Evolutionary conservation across 2,888 invertebrate species (phyloP).

Genomic region (Camponotus fellah): DNA sequence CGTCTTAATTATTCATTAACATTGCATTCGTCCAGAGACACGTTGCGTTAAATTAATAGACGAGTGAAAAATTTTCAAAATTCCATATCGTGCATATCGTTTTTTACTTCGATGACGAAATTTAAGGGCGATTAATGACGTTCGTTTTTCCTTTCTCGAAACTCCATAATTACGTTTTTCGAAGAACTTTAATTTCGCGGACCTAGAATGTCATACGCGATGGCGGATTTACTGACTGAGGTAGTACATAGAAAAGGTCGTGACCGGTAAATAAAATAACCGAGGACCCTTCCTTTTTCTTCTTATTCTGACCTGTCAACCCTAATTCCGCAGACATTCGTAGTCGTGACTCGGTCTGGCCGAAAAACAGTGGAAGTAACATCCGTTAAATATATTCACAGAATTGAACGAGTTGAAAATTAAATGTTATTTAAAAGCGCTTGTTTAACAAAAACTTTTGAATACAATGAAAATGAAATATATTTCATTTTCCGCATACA

Average conservation of each 20-base stretch:
- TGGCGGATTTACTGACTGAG: constrained; percentile 39
- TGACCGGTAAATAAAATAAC: constrained; percentile 66
- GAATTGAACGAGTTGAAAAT: constrained; percentile 5
- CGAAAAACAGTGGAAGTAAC: constrained; percentile 17
- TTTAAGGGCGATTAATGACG: constrained; percentile 23
- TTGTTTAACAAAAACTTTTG: background rate
- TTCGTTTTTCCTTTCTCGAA: constrained; percentile 1
- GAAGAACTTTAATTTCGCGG: constrained; percentile 44
- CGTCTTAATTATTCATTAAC: constrained; percentile 56
- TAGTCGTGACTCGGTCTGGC: constrained; percentile 39
- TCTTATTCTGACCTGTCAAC: constrained; percentile 62
- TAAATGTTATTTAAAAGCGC: background rate
- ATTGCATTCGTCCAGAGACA: constrained; percentile 39
- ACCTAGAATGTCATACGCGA: constrained; percentile 41
- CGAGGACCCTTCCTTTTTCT: constrained; percentile 47
- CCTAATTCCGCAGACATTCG: constrained; percentile 48
- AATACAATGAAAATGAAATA: background rate
- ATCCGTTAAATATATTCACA: background rate
- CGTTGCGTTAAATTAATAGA: constrained; percentile 62
- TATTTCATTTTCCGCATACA: background rate
- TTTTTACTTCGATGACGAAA: constrained; percentile 29
- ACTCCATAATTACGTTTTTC: constrained; percentile 20
- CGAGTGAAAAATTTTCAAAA: constrained; percentile 42
- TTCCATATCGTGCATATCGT: constrained; percentile 37
- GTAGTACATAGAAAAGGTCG: constrained; percentile 58